Percentiles rank a stretch among this genome's conserved stretches.
Evolutionary conservation across 2,797 vertebrate species (phyloP).

Genomic region (Cottoperca gobio): DNA sequence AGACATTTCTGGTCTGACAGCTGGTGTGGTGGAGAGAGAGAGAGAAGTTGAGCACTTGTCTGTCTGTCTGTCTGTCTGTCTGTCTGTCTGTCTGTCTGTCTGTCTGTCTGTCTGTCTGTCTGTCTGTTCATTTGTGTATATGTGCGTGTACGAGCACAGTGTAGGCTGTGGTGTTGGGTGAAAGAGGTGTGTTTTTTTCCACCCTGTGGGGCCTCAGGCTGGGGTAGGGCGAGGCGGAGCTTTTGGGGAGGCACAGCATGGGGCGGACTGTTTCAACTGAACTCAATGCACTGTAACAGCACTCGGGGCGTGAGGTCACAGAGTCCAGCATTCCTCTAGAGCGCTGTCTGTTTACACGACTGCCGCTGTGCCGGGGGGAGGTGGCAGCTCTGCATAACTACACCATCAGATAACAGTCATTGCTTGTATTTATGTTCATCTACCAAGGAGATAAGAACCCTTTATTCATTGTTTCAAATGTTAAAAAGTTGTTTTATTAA

Average conservation of each 20-base stretch:
- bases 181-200: conserved; percentile 84
- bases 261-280: conserved; percentile 81
- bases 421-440: conserved; percentile 73
- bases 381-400: conserved; percentile 71
- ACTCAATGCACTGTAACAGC: conserved; percentile 85
- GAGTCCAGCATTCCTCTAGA: conserved; percentile 87
- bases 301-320: conserved; percentile 84
- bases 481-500: conserved; percentile 24
- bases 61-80: conserved; percentile 31
- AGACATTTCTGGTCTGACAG: conserved; percentile 61
- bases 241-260: conserved; percentile 75
- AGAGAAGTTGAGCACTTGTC: conserved; percentile 55
- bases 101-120: conserved; percentile 28
- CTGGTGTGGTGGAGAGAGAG: conserved; percentile 62
- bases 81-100: conserved; percentile 43
- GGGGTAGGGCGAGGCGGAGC: conserved; percentile 73
- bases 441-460: conserved; percentile 51
- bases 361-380: conserved; percentile 72
- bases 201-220: conserved; percentile 83
- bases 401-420: conserved; percentile 77
- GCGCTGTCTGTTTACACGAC: conserved; percentile 86
- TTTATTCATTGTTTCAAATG: conserved; percentile 66
- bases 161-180: conserved; percentile 72
- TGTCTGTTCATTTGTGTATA: conserved; percentile 42
- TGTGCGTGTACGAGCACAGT: conserved; percentile 55